Evolutionary conservation across 2,113 vertebrate genomes (phyloP).

Genomic region (Dasypus novemcinctus): DNA sequence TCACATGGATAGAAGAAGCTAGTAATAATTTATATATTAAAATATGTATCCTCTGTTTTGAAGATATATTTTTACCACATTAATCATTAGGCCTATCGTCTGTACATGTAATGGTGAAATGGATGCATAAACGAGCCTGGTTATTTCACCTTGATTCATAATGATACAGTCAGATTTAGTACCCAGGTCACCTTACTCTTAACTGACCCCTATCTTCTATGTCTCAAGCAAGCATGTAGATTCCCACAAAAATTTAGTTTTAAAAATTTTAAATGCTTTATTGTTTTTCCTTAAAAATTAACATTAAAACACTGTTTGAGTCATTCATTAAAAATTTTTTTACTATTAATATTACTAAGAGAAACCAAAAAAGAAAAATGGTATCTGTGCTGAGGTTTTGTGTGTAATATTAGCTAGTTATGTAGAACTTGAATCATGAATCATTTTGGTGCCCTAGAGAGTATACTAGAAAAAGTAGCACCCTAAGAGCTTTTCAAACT

Average conservation of each 20-base stretch:
- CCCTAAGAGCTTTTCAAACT: neutral
- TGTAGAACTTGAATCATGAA: neutral
- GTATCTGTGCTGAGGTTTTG: neutral
- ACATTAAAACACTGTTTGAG: neutral
- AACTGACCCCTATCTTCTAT: neutral
- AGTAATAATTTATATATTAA: neutral
- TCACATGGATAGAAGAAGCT: neutral
- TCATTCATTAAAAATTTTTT: neutral
- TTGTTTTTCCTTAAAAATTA: slow-evolving; percentile 1
- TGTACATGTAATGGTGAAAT: neutral
- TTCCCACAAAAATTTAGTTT: neutral
- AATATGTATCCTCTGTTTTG: neutral
- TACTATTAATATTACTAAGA: neutral
- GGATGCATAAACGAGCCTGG: neutral
- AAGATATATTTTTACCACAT: neutral
- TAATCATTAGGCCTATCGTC: neutral
- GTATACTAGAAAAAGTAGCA: neutral
- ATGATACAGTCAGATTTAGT: neutral
- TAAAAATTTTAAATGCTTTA: neutral
- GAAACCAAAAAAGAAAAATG: neutral
- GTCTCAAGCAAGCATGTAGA: neutral
- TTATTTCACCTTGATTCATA: neutral
- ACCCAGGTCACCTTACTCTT: neutral
- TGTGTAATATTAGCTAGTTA: neutral
- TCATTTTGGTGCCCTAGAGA: neutral